A percentile compares a stretch with the other conserved stretches of the same genome.
Conservation (phyloP, 2,113 vertebrate genomes). For the Rhinopithecus roxellana region DNA sequence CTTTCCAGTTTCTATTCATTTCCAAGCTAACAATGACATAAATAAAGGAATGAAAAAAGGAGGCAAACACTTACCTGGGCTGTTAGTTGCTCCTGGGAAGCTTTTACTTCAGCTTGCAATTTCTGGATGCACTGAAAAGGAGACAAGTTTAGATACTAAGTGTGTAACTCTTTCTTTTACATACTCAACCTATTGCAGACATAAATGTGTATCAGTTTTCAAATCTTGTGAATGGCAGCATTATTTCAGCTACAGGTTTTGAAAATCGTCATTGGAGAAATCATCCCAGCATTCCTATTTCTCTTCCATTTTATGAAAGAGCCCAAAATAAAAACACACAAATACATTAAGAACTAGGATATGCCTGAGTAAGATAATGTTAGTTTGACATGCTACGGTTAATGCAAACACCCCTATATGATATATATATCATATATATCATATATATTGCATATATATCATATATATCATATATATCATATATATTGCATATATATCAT, state of each 20-base stretch:
- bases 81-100: constrained; percentile 43
- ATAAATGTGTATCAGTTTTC: neutral
- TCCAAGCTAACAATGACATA: neutral
- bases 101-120: constrained; percentile 49
- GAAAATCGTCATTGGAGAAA: neutral
- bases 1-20: neutral
- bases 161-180: neutral
- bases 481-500: no score
- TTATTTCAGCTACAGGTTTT: neutral
- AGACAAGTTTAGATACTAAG: neutral
- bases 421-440: neutral
- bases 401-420: neutral
- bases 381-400: neutral
- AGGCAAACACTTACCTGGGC: neutral
- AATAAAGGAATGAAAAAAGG: neutral
- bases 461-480: no score
- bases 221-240: neutral
- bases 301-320: neutral
- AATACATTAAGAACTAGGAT: neutral
- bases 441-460: no score
- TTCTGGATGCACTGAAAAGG: constrained; percentile 47
- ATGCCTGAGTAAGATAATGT: neutral
- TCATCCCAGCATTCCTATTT: neutral
- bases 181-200: neutral
- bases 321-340: neutral